Percentiles rank a stretch among this genome's conserved stretches.
Evolutionary conservation across 2,888 invertebrate genomes (phyloP).

Genomic region (Oxystoma pomonae): DNA sequence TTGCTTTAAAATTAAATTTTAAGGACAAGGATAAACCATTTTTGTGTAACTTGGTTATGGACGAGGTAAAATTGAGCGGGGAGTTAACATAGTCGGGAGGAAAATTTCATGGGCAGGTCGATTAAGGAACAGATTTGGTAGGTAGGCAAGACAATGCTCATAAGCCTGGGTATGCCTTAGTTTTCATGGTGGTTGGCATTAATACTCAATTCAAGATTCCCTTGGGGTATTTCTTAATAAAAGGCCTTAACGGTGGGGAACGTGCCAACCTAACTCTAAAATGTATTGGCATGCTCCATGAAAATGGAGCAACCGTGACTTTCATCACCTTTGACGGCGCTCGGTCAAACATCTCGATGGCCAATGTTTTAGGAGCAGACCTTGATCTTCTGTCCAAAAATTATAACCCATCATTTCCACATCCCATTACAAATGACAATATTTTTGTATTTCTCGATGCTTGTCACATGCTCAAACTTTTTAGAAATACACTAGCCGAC

Average conservation of each 20-base stretch:
- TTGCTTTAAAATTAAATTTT: too few species aligned
- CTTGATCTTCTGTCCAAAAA: background rate
- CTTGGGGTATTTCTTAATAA: background rate
- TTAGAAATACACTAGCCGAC: background rate
- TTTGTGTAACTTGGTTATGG: background rate
- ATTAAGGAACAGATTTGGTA: background rate
- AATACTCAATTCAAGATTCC: background rate
- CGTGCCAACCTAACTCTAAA: background rate
- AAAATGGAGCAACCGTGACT: background rate
- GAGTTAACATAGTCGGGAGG: background rate
- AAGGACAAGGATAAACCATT: too few species aligned
- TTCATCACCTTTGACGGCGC: background rate
- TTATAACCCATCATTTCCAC: background rate
- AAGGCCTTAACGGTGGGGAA: background rate
- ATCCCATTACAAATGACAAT: background rate
- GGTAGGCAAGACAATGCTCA: background rate
- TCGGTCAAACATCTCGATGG: background rate
- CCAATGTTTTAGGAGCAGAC: background rate
- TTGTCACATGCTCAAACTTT: background rate
- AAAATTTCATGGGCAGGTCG: background rate
- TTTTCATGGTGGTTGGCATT: background rate
- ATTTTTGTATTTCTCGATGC: background rate
- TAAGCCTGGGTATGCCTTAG: background rate
- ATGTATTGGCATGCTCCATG: background rate
- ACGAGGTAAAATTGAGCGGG: background rate